Percentiles rank a stretch among this genome's conserved stretches.
phyloP scores from a whole-genome alignment of 2,888 invertebrate genomes.

The Hanleya hanleyi region DNA sequence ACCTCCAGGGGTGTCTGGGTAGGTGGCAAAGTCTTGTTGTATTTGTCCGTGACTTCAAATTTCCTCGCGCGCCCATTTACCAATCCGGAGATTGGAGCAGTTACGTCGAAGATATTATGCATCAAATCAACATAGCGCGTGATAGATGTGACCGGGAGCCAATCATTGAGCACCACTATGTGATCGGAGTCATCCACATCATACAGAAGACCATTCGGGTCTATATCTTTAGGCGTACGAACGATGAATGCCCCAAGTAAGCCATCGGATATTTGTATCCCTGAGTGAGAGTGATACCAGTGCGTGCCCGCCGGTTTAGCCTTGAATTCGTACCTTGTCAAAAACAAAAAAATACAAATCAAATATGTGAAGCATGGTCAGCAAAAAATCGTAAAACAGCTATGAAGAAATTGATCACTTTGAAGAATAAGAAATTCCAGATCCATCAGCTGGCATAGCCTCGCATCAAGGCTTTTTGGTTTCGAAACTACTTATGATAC shows the following conservation, averaged over 20 bases:
- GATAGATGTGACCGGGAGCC: conserved; percentile 86
- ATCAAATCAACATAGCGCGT: conserved; percentile 76
- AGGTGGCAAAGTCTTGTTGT: conserved; percentile 15
- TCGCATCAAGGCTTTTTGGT: too few species aligned
- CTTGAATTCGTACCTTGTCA: conserved; percentile 48
- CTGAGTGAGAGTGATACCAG: conserved; percentile 57
- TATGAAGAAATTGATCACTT: too few species aligned
- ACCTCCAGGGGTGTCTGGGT: conserved; percentile 47
- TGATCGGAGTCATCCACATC: conserved; percentile 92
- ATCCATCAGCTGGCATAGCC: too few species aligned
- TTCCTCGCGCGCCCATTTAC: conserved; percentile 42
- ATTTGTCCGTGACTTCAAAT: conserved; percentile 28
- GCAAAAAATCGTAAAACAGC: too few species aligned
- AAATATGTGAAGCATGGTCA: too few species aligned
- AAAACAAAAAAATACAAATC: too few species aligned
- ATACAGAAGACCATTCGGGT: conserved; percentile 79
- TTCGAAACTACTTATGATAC: too few species aligned
- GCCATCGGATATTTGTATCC: conserved; percentile 51
- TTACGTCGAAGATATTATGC: conserved; percentile 33
- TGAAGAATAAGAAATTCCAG: too few species aligned
- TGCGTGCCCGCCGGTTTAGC: conserved; percentile 54
- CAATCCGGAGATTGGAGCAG: conserved; percentile 21
- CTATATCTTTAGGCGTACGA: conserved; percentile 27
- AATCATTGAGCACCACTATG: conserved; percentile 88
- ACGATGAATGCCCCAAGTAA: conserved; percentile 51